A percentile compares a stretch with the other conserved stretches of the same genome.
Conservation (phyloP, 2,113 vertebrate species). For the Antennarius striatus region DNA sequence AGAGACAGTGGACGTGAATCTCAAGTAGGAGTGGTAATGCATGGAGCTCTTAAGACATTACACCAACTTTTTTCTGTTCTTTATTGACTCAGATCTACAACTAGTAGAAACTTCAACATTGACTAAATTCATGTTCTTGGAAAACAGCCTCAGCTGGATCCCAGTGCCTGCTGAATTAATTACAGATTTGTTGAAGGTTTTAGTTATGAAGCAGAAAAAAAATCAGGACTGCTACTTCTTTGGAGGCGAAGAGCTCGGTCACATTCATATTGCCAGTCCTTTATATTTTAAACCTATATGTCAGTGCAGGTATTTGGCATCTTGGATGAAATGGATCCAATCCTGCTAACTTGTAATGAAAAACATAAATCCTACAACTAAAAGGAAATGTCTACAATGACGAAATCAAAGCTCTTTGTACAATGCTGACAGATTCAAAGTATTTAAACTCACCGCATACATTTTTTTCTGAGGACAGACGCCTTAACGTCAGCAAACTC, state of each 20-base stretch:
- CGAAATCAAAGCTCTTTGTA: conserved; percentile 39
- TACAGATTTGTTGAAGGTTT: not conserved
- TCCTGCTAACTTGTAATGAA: not conserved
- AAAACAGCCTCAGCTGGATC: not conserved
- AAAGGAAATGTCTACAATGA: conserved; percentile 15
- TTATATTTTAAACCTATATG: not conserved
- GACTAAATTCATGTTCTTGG: not conserved
- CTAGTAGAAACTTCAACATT: conserved; percentile 1
- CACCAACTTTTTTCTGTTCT: not conserved
- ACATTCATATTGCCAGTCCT: too few species aligned
- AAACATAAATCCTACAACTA: conserved; percentile 5
- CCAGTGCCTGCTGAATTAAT: not conserved
- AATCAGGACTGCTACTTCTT: not conserved
- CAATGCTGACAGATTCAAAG: too few species aligned
- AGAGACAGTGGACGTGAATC: not conserved
- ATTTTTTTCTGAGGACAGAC: too few species aligned
- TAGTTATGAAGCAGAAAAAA: not conserved
- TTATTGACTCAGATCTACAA: not conserved
- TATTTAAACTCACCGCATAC: too few species aligned
- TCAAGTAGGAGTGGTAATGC: too few species aligned
- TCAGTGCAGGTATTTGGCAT: not conserved
- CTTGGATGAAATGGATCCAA: not conserved
- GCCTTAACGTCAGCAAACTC: too few species aligned
- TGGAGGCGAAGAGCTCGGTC: not conserved
- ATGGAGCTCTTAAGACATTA: not conserved